Base-by-base conservation (phyloP, 2,797 vertebrate genomes). In the Coccyzus lansbergi region DNA sequence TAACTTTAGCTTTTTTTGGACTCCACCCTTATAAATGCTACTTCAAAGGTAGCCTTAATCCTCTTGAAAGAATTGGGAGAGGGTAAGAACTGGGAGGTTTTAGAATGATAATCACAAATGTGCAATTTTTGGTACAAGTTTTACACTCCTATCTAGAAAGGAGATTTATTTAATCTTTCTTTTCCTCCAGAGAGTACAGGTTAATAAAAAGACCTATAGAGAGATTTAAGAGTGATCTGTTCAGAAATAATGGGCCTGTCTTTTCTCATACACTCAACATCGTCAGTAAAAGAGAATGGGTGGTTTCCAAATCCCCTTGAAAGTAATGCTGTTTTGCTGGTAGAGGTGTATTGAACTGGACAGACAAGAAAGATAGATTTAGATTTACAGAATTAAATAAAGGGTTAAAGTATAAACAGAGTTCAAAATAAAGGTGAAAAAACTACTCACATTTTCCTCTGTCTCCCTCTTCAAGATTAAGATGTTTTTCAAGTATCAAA, bases 141-240 rank as follows among this genome's bases (percentile, higher is more conserved):
- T 83, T 75, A 52, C 56, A 28, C 34, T 84, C 24, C 15, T 53
- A 77, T 89, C 78, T 83, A 62, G 31, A 94, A 95, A 77, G 25
- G 38, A 93, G 76, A 94, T 75, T 75, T 88, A 86, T 80, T 92
- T 76, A 94, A 97, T 86, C 75, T 88, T 92, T 91, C 34, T 76
- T 83, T 93, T 90, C 72, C 74, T 80, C 71, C 72, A 52, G 94
- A 94, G 84, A 94, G 56, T 26, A 9, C 68, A 93, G 90, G 86
- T 83, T 95, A 95, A 96, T 95, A 94, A 96, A 96, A 96, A 78
- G 53, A 94, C 94, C 94, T 92, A 95, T 86, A 86, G 93, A 78
- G 85, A 95, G 82, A 98, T 96, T 38, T 96, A 96, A 96, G 93
- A 94, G 95, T 91, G 94, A 97, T 96, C 87, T 84, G 29, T 68